These are phyloP conservation scores for Drosophila albomicans DNA, from an alignment of 1,140 invertebrate genomes.

Conservation along the genomic window DNA sequence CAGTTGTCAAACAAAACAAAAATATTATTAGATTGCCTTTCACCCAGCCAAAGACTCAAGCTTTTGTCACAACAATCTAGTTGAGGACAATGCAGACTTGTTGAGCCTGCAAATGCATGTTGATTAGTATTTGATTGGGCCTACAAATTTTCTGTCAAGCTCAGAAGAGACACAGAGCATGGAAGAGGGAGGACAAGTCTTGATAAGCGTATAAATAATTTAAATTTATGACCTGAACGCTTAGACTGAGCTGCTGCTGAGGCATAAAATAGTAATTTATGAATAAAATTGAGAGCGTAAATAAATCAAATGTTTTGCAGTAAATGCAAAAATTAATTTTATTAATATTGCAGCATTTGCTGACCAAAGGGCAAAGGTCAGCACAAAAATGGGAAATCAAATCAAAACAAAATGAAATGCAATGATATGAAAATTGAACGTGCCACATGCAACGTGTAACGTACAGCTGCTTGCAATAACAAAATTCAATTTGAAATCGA, in stretches of 20 bases:
- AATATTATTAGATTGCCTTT: not conserved
- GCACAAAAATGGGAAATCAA: conserved; percentile 49
- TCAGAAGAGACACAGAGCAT: not conserved
- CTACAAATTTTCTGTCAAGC: not conserved
- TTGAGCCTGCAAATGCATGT: conserved; percentile 18
- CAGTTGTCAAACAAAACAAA: too few relatives aligned
- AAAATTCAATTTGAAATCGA: conserved; percentile 45
- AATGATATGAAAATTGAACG: conserved; percentile 29
- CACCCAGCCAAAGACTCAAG: not conserved
- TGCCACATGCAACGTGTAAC: not conserved
- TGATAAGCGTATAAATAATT: conserved; percentile 30
- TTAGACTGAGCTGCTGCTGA: not conserved
- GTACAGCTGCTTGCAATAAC: conserved; percentile 17
- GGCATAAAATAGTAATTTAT: conserved; percentile 40
- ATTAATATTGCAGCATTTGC: conserved; percentile 48
- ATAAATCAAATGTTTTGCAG: conserved; percentile 55
- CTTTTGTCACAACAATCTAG: not conserved
- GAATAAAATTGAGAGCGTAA: conserved; percentile 59
- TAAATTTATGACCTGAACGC: conserved; percentile 22
- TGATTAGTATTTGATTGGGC: conserved; percentile 45
- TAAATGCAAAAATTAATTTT: conserved; percentile 68
- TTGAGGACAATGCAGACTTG: conserved; percentile 1
- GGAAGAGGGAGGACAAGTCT: not conserved
- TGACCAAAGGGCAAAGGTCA: conserved; percentile 51
- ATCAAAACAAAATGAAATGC: conserved; percentile 40